Percentiles rank a stretch among this genome's conserved stretches.
phyloP scores from a whole-genome alignment of 2,797 vertebrate species.

The Apogon talboti region DNA sequence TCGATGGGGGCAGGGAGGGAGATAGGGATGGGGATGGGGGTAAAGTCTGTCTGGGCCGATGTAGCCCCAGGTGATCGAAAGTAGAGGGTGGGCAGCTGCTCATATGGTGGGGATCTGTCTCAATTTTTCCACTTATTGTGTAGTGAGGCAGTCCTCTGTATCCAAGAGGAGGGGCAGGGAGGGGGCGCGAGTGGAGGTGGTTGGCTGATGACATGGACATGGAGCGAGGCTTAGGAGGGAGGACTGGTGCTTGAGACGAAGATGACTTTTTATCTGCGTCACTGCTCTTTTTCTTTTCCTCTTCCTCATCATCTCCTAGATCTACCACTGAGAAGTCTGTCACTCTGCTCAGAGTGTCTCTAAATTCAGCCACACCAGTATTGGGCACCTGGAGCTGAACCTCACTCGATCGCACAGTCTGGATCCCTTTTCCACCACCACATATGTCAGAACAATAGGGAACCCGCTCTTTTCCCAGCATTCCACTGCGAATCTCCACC shows the following conservation, averaged over 20 bases:
- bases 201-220: conserved; percentile 84
- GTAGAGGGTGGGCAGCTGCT: conserved; percentile 82
- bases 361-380: conserved; percentile 84
- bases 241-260: conserved; percentile 76
- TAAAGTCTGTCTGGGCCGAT: conserved; percentile 84
- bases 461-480: conserved; percentile 79
- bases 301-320: conserved; percentile 79
- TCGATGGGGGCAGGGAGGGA: conserved; percentile 82
- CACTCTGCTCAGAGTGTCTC: conserved; percentile 81
- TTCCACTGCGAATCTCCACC: conserved; percentile 82
- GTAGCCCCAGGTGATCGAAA: conserved; percentile 87
- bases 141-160: conserved; percentile 83
- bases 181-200: conserved; percentile 81
- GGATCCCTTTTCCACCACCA: conserved; percentile 65
- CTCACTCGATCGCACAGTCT: conserved; percentile 82
- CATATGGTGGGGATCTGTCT: conserved; percentile 87
- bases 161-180: conserved; percentile 82
- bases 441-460: conserved; percentile 74
- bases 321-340: conserved; percentile 86
- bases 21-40: conserved; percentile 85
- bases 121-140: conserved; percentile 76
- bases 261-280: conserved; percentile 62
- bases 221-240: conserved; percentile 85
- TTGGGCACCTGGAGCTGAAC: conserved; percentile 82
- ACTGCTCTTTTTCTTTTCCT: conserved; percentile 60